These are phyloP conservation scores for Phataginus tricuspis DNA, from an alignment of 2,797 vertebrate species.

Conservation along the genomic window DNA sequence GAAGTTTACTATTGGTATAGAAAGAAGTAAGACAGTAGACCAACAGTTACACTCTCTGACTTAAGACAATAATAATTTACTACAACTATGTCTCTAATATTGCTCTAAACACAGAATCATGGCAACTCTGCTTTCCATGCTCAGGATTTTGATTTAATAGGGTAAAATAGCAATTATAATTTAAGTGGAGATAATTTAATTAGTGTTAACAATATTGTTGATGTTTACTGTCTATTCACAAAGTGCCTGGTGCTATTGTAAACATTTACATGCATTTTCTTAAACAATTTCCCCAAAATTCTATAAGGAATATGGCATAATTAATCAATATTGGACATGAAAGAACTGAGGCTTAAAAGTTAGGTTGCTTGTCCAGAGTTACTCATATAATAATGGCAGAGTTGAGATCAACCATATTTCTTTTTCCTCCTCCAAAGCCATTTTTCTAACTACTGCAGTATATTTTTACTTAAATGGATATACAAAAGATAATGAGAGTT, in stretches of 20 bases:
- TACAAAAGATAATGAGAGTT: constrained; percentile 27
- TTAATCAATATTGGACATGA: background rate
- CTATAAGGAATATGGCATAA: background rate
- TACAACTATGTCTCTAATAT: background rate
- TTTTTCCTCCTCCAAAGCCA: background rate
- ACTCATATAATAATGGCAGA: background rate
- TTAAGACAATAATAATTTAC: constrained; percentile 45
- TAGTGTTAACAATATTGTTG: background rate
- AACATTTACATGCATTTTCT: background rate
- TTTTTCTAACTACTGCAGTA: constrained; percentile 7
- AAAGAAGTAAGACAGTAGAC: background rate
- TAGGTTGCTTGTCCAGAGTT: background rate
- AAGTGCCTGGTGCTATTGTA: background rate
- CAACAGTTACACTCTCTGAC: background rate
- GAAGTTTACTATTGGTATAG: background rate
- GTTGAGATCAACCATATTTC: background rate
- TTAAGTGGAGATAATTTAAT: constrained; percentile 56
- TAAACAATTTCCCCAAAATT: background rate
- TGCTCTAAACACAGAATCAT: background rate
- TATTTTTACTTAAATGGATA: constrained; percentile 37
- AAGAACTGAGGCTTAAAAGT: background rate
- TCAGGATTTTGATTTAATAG: constrained; percentile 48
- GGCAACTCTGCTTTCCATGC: background rate
- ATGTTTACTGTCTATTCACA: constrained; percentile 17
- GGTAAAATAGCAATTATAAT: constrained; percentile 53